Percentiles rank a stretch among this genome's conserved stretches.
Evolutionary conservation across 2,888 invertebrate species (phyloP).

Genomic region (Luperina testacea): DNA sequence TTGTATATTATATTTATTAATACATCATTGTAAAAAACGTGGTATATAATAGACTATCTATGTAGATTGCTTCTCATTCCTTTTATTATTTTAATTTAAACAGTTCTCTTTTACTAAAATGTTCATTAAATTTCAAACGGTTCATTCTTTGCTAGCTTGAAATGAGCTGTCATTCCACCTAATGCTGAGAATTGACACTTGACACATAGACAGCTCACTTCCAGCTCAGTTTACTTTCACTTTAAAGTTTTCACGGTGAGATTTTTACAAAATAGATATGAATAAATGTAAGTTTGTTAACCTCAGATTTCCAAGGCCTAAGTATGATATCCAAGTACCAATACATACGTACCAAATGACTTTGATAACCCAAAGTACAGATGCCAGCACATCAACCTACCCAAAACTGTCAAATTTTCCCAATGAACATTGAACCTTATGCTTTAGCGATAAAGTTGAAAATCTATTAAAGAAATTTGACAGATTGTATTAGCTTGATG

Average conservation of each 20-base stretch:
- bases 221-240: neutral
- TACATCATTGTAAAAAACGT: too few relatives aligned
- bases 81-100: neutral
- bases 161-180: neutral
- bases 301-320: neutral
- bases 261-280: neutral
- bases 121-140: neutral
- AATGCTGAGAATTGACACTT: neutral
- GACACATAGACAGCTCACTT: neutral
- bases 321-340: slow-evolving; percentile 18
- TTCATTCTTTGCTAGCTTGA: neutral
- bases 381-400: too few relatives aligned
- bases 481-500: too few relatives aligned
- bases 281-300: too few relatives aligned
- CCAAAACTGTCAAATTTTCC: too few relatives aligned
- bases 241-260: neutral
- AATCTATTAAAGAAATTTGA: too few relatives aligned
- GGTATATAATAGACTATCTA: neutral
- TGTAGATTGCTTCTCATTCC: neutral
- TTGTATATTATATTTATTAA: too few relatives aligned
- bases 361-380: slow-evolving; percentile 27
- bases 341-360: slow-evolving; percentile 5
- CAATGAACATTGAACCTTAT: too few relatives aligned
- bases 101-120: neutral
- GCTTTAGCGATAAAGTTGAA: too few relatives aligned